Evolutionary conservation across 1,140 invertebrate species (phyloP).

Genomic region (Portunus trituberculatus): DNA sequence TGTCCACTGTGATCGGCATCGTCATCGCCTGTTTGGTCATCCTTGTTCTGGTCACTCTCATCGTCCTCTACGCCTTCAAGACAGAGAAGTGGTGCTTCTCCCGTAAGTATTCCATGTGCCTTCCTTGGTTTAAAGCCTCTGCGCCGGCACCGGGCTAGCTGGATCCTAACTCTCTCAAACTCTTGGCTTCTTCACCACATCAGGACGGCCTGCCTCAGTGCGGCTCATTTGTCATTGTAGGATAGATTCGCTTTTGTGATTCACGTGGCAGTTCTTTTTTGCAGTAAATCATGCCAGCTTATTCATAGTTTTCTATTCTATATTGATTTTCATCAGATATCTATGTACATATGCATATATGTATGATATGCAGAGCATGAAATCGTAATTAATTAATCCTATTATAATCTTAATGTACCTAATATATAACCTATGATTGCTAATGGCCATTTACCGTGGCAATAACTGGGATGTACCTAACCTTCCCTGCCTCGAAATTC

Average conservation of each 20-base stretch:
- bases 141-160: background rate
- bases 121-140: background rate
- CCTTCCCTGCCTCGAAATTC: background rate
- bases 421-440: background rate
- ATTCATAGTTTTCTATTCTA: slow-evolving; percentile 27
- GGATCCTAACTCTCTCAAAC: background rate
- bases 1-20: slow-evolving; percentile 84
- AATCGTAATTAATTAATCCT: background rate
- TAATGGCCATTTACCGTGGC: background rate
- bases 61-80: slow-evolving; percentile 84
- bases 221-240: background rate
- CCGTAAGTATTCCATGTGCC: slow-evolving; percentile 82
- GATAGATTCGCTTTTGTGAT: slow-evolving; percentile 33
- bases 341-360: slow-evolving; percentile 42
- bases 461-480: slow-evolving; percentile 11
- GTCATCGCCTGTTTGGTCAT: slow-evolving; percentile 83
- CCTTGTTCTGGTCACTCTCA: slow-evolving; percentile 83
- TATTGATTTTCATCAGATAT: background rate
- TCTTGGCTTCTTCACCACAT: background rate
- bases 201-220: background rate
- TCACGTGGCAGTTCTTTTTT: background rate
- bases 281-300: slow-evolving; percentile 7
- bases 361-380: slow-evolving; percentile 22
- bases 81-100: slow-evolving; percentile 86
- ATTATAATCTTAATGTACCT: slow-evolving; percentile 23